Evolutionary conservation across 1,140 invertebrate genomes (phyloP), one percentile per base, ranked within the genome.

Genomic region (Drosophila insularis): DNA sequence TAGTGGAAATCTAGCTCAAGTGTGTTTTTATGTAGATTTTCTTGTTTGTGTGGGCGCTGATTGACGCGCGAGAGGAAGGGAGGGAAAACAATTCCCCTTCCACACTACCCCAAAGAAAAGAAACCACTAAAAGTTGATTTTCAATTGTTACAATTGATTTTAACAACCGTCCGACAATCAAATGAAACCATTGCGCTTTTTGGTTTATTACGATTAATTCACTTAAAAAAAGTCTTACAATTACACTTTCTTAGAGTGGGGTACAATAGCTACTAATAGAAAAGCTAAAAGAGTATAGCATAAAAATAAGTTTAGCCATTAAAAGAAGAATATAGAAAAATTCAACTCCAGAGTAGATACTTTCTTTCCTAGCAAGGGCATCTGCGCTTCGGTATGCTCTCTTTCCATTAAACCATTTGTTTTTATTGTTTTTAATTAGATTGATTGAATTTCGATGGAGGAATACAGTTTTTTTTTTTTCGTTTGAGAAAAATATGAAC

Each of bases 351-450:
- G 0, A 27, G 27, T 5, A 27, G 6, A 27, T 6, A 6, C 27
- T 27, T 27, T 27, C 0, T 10, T 35, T 35, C 10, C 6, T 17
- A 31, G 27, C 31, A 17, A 35, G 55, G 31, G 55, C 27, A 19
- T 19, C 31, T 35, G 0, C 55, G 13, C 4, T 37, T 58, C 55
- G 31, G n/a, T 58, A 19, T 58, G 17, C 43, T 58, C 54, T 37
- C 14, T 27, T 27, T 46, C 21, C 21, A 39, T 58, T 50, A 10
- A 56, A 27, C 23, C n/a, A 32, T 43, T 63, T 54, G 11, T 63
- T 40, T 86, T 80, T 79, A 90, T 90, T 90, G 79, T 66, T 86
- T 84, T 90, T 90, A 90, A 90, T 90, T 90, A 87, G 63, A 66
- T 80, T 90, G 81, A 90, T 90, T 90, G 86, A 78, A 75, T 90